Evolutionary conservation across 2,113 vertebrate genomes (phyloP).

Genomic region (Hypocryptadius cinnamomeus): DNA sequence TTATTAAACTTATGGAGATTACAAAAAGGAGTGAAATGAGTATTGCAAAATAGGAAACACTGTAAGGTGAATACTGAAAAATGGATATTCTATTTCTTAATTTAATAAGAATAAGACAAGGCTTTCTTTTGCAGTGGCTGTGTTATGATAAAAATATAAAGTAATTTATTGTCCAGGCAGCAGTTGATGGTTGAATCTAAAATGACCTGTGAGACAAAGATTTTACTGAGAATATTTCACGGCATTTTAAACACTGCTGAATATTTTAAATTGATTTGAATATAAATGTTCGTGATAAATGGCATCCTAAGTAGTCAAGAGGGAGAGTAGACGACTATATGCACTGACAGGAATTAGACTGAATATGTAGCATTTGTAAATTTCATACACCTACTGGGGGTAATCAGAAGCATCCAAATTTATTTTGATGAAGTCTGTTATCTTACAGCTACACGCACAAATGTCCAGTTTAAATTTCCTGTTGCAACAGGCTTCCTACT

Average conservation of each 20-base stretch:
- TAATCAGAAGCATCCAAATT: background rate
- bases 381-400: background rate
- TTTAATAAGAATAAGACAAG: background rate
- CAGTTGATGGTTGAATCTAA: background rate
- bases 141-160: background rate
- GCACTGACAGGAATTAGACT: background rate
- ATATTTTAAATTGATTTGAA: background rate
- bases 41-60: background rate
- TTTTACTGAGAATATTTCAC: background rate
- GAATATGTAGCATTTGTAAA: background rate
- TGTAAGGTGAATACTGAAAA: background rate
- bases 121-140: background rate
- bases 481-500: background rate
- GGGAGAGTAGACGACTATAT: background rate
- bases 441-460: background rate
- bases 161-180: background rate
- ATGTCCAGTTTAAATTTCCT: background rate
- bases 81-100: background rate
- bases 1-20: background rate
- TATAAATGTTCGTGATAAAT: background rate
- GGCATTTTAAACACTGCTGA: background rate
- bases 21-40: background rate
- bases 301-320: background rate
- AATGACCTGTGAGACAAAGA: background rate
- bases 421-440: background rate